Conservation (phyloP, 2,113 vertebrate species). For the Lutjanus erythropterus region DNA sequence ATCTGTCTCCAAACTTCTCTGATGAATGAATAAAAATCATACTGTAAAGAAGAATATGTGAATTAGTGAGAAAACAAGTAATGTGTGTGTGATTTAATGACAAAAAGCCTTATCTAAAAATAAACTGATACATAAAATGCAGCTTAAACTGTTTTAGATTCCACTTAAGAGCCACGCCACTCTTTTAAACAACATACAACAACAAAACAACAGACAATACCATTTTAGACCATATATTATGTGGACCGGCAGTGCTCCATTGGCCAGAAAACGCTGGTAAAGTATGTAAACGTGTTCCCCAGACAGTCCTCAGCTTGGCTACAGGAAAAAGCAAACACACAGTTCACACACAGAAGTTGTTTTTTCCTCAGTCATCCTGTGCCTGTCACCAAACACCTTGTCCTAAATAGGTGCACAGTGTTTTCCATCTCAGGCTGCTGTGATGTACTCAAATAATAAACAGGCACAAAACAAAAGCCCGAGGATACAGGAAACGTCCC, state of each 20-base stretch:
- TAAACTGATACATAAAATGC: background rate
- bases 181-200: background rate
- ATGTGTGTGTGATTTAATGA: background rate
- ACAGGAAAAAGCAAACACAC: conserved; percentile 41
- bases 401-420: conserved; percentile 18
- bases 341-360: conserved; percentile 34
- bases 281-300: conserved; percentile 1
- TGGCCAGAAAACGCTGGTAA: background rate
- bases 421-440: conserved; percentile 34
- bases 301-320: conserved; percentile 8
- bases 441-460: conserved; percentile 44
- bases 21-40: background rate
- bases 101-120: background rate
- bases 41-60: conserved; percentile 1
- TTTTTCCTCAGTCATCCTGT: conserved; percentile 38
- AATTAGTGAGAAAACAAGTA: background rate
- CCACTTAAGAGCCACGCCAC: background rate
- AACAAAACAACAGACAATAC: background rate
- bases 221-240: background rate
- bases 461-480: conserved; percentile 39
- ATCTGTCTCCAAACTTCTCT: background rate
- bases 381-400: conserved; percentile 41
- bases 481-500: conserved; percentile 54
- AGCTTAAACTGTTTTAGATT: background rate
- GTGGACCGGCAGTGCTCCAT: background rate